Conservation (phyloP, 2,113 vertebrate genomes). For the Callocephalon fimbriatum region DNA sequence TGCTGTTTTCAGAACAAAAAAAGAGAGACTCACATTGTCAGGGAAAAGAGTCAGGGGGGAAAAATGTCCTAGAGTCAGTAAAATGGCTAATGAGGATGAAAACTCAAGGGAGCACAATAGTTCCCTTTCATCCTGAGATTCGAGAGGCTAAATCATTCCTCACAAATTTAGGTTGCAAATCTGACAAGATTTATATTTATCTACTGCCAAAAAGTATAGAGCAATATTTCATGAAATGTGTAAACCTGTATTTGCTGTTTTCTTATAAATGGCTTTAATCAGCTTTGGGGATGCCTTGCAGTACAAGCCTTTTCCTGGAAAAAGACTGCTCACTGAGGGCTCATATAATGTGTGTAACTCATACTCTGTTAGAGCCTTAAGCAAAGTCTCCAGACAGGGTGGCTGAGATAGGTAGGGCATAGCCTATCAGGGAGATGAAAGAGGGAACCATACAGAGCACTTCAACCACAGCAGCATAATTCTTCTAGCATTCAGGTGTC, state of each 20-base stretch:
- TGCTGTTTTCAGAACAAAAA: not conserved
- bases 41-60: not conserved
- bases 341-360: fast-evolving
- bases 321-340: fast-evolving
- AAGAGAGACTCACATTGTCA: not conserved
- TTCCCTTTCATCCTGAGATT: not conserved
- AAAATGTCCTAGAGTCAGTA: not conserved
- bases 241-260: not conserved
- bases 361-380: not conserved
- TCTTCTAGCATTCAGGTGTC: not conserved
- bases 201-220: not conserved
- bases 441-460: not conserved
- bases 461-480: not conserved
- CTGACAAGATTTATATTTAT: not conserved
- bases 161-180: not conserved
- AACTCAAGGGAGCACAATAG: not conserved
- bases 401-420: not conserved
- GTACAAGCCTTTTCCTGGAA: not conserved
- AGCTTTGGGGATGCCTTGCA: not conserved
- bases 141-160: not conserved
- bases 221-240: not conserved
- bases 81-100: not conserved
- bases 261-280: not conserved
- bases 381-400: not conserved
- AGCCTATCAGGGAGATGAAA: not conserved